phyloP scores from a whole-genome alignment of 2,797 vertebrate species.

The Megaceryle alcyon region DNA sequence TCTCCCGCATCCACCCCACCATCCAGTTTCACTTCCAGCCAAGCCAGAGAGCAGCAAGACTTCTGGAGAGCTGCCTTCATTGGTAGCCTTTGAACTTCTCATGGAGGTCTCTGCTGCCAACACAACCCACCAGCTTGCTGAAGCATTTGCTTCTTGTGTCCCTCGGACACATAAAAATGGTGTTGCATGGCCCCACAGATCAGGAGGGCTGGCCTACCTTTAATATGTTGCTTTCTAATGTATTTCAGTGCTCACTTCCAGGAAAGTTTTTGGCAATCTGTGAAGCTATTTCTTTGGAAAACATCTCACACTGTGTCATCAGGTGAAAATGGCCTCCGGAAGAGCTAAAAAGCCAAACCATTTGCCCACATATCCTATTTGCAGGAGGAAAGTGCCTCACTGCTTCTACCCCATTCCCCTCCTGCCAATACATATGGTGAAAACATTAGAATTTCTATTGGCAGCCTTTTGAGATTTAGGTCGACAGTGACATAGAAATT shows the following conservation, averaged over 20 bases:
- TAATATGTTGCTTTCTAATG: background rate
- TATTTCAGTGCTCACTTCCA: conserved; percentile 18
- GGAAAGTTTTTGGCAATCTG: conserved; percentile 13
- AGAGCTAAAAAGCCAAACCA: background rate
- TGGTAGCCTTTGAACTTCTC: background rate
- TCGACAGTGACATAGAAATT: background rate
- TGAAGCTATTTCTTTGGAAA: background rate
- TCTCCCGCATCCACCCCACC: background rate
- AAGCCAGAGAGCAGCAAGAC: background rate
- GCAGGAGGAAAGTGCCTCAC: background rate
- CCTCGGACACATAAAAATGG: background rate
- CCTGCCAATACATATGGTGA: background rate
- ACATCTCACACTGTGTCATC: background rate
- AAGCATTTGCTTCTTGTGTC: background rate
- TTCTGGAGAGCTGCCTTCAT: background rate
- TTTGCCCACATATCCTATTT: background rate
- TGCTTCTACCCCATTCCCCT: background rate
- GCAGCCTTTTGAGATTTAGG: background rate
- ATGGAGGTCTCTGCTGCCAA: background rate
- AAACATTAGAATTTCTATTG: conserved; percentile 15
- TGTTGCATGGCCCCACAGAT: background rate
- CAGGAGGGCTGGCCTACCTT: background rate
- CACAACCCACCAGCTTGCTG: background rate
- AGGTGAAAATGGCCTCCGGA: conserved; percentile 5
- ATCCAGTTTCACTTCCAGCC: background rate